Evolutionary conservation across 2,797 vertebrate species (phyloP).

Genomic region (Leptodactylus fallax): DNA sequence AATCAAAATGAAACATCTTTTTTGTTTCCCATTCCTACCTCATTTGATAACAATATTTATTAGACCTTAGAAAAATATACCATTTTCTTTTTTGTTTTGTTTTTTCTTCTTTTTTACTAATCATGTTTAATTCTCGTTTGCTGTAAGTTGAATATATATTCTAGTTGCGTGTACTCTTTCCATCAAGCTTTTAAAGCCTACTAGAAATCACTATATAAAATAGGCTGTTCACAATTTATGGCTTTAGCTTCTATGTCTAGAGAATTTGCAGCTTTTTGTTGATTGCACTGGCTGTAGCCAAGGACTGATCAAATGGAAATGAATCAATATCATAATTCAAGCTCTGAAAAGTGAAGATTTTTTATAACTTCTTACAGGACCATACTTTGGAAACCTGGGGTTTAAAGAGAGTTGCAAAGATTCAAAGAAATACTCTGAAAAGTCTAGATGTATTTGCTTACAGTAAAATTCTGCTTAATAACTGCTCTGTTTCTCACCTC

Average conservation of each 20-base stretch:
- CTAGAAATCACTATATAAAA: constrained; percentile 63
- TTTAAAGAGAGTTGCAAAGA: no score
- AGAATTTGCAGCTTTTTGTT: not conserved
- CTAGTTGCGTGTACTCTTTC: not conserved
- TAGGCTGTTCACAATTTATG: constrained; percentile 70
- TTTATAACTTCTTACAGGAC: constrained; percentile 63
- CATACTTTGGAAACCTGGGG: not conserved
- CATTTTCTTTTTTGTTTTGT: constrained; percentile 65
- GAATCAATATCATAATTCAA: constrained; percentile 58
- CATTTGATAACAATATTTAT: not conserved
- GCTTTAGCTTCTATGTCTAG: constrained; percentile 71
- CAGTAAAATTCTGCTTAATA: no score
- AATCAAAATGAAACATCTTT: not conserved
- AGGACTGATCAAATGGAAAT: constrained; percentile 60
- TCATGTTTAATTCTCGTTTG: constrained; percentile 48
- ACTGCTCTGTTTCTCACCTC: no score
- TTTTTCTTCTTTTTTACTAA: constrained; percentile 63
- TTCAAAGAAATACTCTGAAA: not conserved
- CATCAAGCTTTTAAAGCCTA: constrained; percentile 63
- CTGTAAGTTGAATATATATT: constrained; percentile 31
- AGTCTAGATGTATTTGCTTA: not conserved
- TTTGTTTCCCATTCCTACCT: not conserved
- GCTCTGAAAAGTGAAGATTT: constrained; percentile 44
- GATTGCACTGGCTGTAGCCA: constrained; percentile 30
- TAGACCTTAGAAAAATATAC: constrained; percentile 75